Evolutionary conservation across 2,888 invertebrate species (phyloP), one percentile per base, ranked within the genome.

Genomic region (Sphaerophoria taeniata): DNA sequence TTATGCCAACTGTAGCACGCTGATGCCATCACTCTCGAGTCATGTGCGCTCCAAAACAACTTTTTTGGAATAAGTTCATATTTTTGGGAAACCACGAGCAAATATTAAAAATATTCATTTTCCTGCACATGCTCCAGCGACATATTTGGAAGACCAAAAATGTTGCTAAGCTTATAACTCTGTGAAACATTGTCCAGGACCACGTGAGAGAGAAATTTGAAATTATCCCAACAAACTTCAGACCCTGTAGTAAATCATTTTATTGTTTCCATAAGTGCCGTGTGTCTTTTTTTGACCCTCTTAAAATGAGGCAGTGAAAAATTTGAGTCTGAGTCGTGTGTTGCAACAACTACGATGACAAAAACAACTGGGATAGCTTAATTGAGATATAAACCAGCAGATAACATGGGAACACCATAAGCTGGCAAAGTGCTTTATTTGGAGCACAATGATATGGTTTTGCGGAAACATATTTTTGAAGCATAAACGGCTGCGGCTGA

Each of bases 191-290:
- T 24, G 24, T 24, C 24, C 24, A 24, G n/a, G n/a, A n/a, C n/a
- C n/a, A n/a, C n/a, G 11, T 43, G 39, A 63, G 39, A 70, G 70
- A 47, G 14, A 11, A 5, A 34, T 14, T 49, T 36, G 67, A 79
- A 84, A 73, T 77, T 60, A 53, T 69, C 55, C 72, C 77, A 77
- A 71, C 58, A 36, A 24, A 49, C 72, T 73, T 83, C 74, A 74
- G 78, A 75, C 56, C 34, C 24, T 58, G 24, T 2, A 2, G 24
- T 63, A 73, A 78, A 65, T 74, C 79, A 67, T 84, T 79, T 67
- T 71, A 79, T 67, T 74, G 79, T 78, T 73, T 73, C 24, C 74
- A 71, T 81, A 81, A 81, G 56, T 71, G 76, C 53, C 71, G 55
- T 70, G 74, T 45, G 33, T 60, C 47, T 77, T 53, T 75, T 47